Base-by-base conservation (phyloP, 2,888 invertebrate genomes). In the Pemphredon lugubris region DNA sequence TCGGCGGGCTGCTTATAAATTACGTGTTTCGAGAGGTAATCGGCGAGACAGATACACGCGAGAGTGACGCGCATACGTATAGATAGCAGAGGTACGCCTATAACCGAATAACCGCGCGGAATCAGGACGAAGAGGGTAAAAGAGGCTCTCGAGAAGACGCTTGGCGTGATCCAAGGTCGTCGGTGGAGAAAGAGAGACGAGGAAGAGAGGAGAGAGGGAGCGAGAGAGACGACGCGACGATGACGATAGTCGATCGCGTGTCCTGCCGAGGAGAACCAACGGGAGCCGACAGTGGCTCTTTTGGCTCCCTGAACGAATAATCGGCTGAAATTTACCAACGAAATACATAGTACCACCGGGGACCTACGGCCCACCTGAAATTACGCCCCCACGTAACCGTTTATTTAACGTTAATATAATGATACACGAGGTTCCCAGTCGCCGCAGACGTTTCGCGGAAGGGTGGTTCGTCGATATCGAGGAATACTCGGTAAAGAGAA, bases 111-210 rank as follows among this genome's bases (percentile, higher is more conserved):
- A 47, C 42, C 26, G 23, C 18, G 30, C 14, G 26, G 42, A 47
- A 59, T 63, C 37, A n/a, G 40, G 45, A 54, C 44, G 67, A 44
- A 39, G 48, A 51, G 73, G 65, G 67, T 53, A 21, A 74, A 47
- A 64, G 64, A n/a, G n/a, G n/a, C n/a, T n/a, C n/a, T n/a, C n/a
- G n/a, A n/a, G n/a, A n/a, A n/a, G n/a, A 58, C 73, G 64, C 84
- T 69, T 87, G 82, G 88, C 87, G 88, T 88, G 88, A 85, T 84
- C 84, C 86, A 88, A 88, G 89, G 88, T 74, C 86, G 79, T 59
- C 59, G 48, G 7, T 0, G 37, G 26, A 21, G 3, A 34, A 26
- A 13, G 14, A 11, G 16, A 34, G 13, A 32, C 11, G 34, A 45
- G 37, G 44, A n/a, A 40, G 32, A 21, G 40, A 39, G 26, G 37